Percentiles rank a stretch among this genome's conserved stretches.
Conservation (phyloP, 1,140 invertebrate genomes). For the Aphaenogaster floridana region DNA sequence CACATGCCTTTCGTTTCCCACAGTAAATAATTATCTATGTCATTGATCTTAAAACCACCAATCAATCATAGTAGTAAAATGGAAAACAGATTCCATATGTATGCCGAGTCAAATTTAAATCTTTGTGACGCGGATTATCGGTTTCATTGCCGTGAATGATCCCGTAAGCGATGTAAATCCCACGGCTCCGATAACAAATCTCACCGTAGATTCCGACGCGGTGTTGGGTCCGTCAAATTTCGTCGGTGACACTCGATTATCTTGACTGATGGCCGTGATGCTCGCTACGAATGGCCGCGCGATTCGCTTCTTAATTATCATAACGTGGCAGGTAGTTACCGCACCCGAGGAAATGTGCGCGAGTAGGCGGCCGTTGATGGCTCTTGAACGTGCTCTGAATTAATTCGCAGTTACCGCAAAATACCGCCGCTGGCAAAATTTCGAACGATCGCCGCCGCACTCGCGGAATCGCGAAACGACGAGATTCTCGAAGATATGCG, state of each 20-base stretch:
- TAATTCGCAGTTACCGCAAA: slow-evolving; percentile 54
- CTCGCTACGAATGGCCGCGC: slow-evolving; percentile 26
- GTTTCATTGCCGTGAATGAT: not conserved
- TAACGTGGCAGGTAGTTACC: slow-evolving; percentile 53
- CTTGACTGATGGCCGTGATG: slow-evolving; percentile 3
- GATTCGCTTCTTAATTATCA: slow-evolving; percentile 69
- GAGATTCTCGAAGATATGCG: not conserved
- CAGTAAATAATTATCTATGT: not conserved
- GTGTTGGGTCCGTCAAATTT: slow-evolving; percentile 28
- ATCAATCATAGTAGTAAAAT: slow-evolving; percentile 17
- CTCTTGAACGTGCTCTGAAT: slow-evolving; percentile 46
- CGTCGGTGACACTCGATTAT: slow-evolving; percentile 42
- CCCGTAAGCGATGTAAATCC: not conserved
- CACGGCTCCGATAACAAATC: not conserved
- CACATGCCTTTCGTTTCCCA: not conserved
- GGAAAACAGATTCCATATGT: not conserved
- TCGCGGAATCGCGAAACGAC: not conserved
- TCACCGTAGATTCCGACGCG: not conserved
- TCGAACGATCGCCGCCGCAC: slow-evolving; percentile 3
- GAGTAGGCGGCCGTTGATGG: slow-evolving; percentile 47
- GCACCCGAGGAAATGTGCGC: slow-evolving; percentile 30
- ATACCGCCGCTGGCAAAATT: slow-evolving; percentile 42
- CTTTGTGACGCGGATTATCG: not conserved
- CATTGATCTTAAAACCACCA: not conserved
- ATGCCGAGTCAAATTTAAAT: not conserved